Evolutionary conservation across 2,113 vertebrate genomes (phyloP), one percentile per base, ranked within the genome.

Genomic region (Ancistrus triradiatus): DNA sequence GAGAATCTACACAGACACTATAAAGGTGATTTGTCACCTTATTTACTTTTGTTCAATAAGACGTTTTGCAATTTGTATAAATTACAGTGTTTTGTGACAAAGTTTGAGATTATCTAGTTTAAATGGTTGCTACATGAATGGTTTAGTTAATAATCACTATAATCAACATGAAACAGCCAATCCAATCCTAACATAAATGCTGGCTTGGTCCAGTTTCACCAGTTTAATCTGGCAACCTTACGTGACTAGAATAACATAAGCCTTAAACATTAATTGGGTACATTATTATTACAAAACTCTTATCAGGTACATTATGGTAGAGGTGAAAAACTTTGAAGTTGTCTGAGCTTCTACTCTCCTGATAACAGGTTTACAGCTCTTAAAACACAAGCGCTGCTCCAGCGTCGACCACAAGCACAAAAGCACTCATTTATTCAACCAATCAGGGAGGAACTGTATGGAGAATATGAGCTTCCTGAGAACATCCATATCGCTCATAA

Each of bases 301-400:
- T 35, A 21, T 66, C 51, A 47, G 33, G 27, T 63, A 24, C 64
- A 22, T 28, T 35, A 37, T 1, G 9, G 63, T 64, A 52, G 49
- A 22, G 68, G 40, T 66, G 40, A 80, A 72, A 59, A 73, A 60
- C 44, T 74, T 73, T 72, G 73, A 57, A 35, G 62, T 68, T 65
- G 77, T 72, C 57, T 67, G 68, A 68, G 63, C 78, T 78, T 60
- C 71, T 27, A 25, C 58, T 42, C 62, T 35, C 66, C 69, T 77
- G 69, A 71, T 68, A 78, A 81, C 75, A 46, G 63, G 77, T 82
- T 84, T 76, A 73, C 71, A 37, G 57, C 63, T 52, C 50, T 72
- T 72, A 75, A 79, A 64, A 63, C 64, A 43, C 63, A 63, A 43
- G 66, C 71, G 64, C 19, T 22, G 52, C 50, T 73, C 70, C 66